Base-by-base conservation (phyloP, 23 tunicate genomes). In the Trididemnum miniatum region DNA sequence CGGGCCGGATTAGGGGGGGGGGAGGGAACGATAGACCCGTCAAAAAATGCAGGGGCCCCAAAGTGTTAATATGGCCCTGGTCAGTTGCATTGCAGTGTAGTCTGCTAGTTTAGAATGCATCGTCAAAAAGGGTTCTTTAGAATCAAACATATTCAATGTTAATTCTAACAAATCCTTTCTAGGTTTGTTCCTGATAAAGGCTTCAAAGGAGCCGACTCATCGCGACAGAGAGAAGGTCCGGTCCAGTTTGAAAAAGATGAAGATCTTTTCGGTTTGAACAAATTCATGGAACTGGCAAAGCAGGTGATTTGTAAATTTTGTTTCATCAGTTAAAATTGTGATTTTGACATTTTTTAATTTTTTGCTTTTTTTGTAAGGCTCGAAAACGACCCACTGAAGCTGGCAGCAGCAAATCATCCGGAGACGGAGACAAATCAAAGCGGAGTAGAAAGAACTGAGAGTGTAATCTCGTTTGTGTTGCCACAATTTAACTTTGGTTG, bases 191-290 rank as follows among this genome's bases (percentile, higher is more conserved):
- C 99, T 20, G 99, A 95, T 57, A 78, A 79, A 18, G 94, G 94
- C 1, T 95, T 95, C 77, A 78, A 87, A 65, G 99, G 99, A 31
- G 96, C 99, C 1, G 99, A 95, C 60, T 77, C 95, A 7, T 66
- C 88, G 23, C 82, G 86, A 20, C 88, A 77, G 30, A 79, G 99
- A 73, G 99, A 87, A 29, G 99, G 99, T 39, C 99, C 99, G 30
- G 99, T 95, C 29, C 96, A 95, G 80, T 95, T 95, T 65, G 99
- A 95, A 72, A 91, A 85, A 57, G 97, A 92, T 39, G 98, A 93
- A 29, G 99, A 95, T 91, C 63, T 88, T 63, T 95, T 95, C 73
- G 94, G 94, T 59, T 50, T 95, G 82, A 82, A 95, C 82, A 86
- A 95, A 59, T 95, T 95, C 89, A 87, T 95, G 96, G 92, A 90